phyloP scores from a whole-genome alignment of 2,113 vertebrate genomes.

The Strix aluco region DNA sequence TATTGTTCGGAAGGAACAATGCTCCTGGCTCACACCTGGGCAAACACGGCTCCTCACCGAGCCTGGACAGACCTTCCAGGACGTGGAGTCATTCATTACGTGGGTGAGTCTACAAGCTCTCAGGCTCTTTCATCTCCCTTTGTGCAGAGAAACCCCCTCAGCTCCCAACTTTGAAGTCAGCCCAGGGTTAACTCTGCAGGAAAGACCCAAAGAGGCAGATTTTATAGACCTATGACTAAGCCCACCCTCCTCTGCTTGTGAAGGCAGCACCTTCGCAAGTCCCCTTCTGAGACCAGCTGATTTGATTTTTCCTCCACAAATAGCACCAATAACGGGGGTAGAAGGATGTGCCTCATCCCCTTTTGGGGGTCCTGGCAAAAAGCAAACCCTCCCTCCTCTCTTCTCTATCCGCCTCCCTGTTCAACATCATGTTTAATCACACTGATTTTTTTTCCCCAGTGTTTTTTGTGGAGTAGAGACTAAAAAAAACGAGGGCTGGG shows the following conservation, averaged over 20 bases:
- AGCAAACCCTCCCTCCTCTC: neutral
- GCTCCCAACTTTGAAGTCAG: neutral
- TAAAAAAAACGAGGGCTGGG: neutral
- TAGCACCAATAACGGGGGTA: too few relatives aligned
- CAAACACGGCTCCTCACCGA: neutral
- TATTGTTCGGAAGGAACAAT: neutral
- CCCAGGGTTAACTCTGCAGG: neutral
- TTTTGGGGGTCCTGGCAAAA: neutral
- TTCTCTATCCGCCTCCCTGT: neutral
- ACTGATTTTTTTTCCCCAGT: too few relatives aligned
- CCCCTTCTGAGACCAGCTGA: neutral
- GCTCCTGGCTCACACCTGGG: neutral
- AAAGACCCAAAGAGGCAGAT: neutral
- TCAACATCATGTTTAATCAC: neutral
- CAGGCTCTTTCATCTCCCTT: neutral
- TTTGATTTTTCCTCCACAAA: neutral
- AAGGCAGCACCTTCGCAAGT: neutral
- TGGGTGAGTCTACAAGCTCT: too few relatives aligned
- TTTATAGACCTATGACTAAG: neutral
- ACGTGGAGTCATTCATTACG: neutral
- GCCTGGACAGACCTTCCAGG: neutral
- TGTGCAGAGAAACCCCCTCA: neutral
- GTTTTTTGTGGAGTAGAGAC: neutral
- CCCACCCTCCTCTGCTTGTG: neutral
- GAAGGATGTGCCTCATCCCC: too few relatives aligned